phyloP scores from a whole-genome alignment of 2,113 vertebrate genomes.

The Anthoscopus minutus region DNA sequence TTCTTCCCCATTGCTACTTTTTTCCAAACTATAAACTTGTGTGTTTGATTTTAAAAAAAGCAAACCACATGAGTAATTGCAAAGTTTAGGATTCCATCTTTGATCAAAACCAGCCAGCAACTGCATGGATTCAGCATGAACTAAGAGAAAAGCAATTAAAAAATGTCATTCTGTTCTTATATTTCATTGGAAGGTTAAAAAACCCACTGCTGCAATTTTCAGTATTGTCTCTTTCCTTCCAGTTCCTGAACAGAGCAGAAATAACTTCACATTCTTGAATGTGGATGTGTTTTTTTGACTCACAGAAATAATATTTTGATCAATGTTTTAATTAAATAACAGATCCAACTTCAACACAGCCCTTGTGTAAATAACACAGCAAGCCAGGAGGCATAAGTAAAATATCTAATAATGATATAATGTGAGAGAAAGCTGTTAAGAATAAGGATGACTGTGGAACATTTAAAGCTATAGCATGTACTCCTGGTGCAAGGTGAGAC shows the following conservation, averaged over 20 bases:
- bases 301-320: neutral
- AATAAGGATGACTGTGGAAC: neutral
- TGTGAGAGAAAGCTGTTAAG: neutral
- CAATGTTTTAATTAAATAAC: neutral
- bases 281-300: neutral
- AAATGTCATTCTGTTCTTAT: neutral
- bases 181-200: neutral
- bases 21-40: slow-evolving; percentile 1
- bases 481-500: neutral
- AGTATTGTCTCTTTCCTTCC: neutral
- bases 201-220: neutral
- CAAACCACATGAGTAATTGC: neutral
- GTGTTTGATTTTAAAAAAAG: neutral
- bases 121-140: neutral
- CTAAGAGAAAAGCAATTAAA: neutral
- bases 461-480: neutral
- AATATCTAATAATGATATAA: neutral
- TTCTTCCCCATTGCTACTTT: neutral
- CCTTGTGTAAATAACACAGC: neutral
- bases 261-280: neutral
- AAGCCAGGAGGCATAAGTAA: neutral
- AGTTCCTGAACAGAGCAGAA: neutral
- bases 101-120: neutral
- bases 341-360: neutral
- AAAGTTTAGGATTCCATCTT: neutral